Conservation (phyloP, 1,140 invertebrate species). For the Drosophila bocki region DNA sequence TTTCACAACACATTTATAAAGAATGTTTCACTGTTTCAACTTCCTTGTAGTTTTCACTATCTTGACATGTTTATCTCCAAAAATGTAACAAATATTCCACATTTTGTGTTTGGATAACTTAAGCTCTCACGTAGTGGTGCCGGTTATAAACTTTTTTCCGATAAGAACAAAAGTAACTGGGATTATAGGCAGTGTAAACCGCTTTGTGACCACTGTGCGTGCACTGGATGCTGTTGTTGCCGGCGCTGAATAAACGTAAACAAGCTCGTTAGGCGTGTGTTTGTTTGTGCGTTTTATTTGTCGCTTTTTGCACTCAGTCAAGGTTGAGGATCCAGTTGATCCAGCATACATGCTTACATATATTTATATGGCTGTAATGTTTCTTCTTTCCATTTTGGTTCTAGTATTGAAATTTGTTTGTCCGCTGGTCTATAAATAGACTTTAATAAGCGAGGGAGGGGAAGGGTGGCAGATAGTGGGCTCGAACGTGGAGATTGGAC, state of each 20-base stretch:
- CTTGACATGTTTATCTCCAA: constrained; percentile 3
- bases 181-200: not conserved
- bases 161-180: constrained; percentile 8
- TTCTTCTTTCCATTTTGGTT: constrained; percentile 14
- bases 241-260: constrained; percentile 67
- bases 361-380: not conserved
- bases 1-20: not conserved
- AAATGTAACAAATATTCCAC: constrained; percentile 10
- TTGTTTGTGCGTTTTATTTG: constrained; percentile 21
- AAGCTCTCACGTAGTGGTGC: not conserved
- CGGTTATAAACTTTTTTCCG: not conserved
- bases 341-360: constrained; percentile 6
- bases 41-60: not conserved
- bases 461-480: constrained; percentile 16
- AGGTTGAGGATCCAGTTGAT: constrained; percentile 62
- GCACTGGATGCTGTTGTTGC: constrained; percentile 37
- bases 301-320: constrained; percentile 47
- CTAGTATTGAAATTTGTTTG: constrained; percentile 35
- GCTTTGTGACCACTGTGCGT: constrained; percentile 36
- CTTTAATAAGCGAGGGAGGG: not conserved
- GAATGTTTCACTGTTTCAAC: not conserved
- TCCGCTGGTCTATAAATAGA: constrained; percentile 36
- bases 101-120: not conserved
- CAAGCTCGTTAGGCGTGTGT: constrained; percentile 70
- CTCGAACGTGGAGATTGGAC: constrained; percentile 28